Conservation (phyloP, 2,888 invertebrate species). For the Cryptophagus acutangulus region DNA sequence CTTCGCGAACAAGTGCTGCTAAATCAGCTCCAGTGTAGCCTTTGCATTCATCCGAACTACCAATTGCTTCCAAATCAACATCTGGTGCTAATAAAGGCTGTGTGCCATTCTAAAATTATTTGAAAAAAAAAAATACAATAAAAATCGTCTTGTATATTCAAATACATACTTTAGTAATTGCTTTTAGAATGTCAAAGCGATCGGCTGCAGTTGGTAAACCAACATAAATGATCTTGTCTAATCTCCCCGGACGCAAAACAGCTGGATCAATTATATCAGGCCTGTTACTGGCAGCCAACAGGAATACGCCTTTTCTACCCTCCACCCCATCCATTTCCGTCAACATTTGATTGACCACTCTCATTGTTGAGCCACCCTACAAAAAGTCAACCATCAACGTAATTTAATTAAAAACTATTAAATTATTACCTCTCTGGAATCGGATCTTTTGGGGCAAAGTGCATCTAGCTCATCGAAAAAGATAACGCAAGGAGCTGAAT, state of each 20-base stretch:
- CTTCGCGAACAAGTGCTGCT: slow-evolving; percentile 82
- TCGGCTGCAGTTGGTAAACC: slow-evolving; percentile 78
- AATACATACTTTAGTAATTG: slow-evolving; percentile 72
- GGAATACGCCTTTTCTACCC: slow-evolving; percentile 83
- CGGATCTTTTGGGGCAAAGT: slow-evolving; percentile 83
- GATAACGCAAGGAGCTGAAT: slow-evolving; percentile 95
- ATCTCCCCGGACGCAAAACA: slow-evolving; percentile 79
- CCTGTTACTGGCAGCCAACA: slow-evolving; percentile 94
- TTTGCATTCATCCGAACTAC: slow-evolving; percentile 60
- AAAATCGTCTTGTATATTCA: neutral
- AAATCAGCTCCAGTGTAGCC: slow-evolving; percentile 94
- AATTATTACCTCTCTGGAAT: slow-evolving; percentile 58
- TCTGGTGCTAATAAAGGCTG: slow-evolving; percentile 70
- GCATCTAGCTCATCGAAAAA: slow-evolving; percentile 99
- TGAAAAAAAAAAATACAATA: neutral
- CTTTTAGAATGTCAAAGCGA: slow-evolving; percentile 80
- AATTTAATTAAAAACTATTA: neutral
- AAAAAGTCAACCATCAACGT: slow-evolving; percentile 11
- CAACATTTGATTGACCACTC: slow-evolving; percentile 93
- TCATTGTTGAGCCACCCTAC: slow-evolving; percentile 65
- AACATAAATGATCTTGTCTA: slow-evolving; percentile 87
- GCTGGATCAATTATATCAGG: slow-evolving; percentile 97
- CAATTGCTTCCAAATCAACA: slow-evolving; percentile 69
- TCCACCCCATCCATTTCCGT: slow-evolving; percentile 99
- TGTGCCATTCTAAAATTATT: slow-evolving; percentile 63